These are phyloP conservation scores for Danio jaintianensis DNA, from an alignment of 2,797 vertebrate genomes.

Conservation along the genomic window DNA sequence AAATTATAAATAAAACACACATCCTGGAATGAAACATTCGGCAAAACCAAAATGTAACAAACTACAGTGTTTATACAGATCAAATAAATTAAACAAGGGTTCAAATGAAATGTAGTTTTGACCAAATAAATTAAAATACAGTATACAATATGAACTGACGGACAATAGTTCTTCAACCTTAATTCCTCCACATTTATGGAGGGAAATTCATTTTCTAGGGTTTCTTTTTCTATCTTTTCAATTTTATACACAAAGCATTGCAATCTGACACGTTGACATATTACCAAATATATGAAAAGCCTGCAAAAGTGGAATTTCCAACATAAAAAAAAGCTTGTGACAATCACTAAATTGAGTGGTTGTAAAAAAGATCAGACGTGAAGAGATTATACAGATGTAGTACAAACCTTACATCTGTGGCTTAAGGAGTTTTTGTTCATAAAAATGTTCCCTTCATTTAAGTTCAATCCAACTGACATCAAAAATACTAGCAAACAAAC, in stretches of 20 bases:
- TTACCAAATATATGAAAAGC: slow-evolving; percentile 1
- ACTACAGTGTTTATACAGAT: slow-evolving; percentile 10
- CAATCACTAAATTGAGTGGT: not conserved
- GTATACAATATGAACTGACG: slow-evolving; percentile 2
- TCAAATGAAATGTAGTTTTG: not conserved
- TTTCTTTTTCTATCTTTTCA: not conserved
- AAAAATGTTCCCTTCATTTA: slow-evolving; percentile 42
- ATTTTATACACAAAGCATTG: not conserved
- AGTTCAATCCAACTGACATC: not conserved
- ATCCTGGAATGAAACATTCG: slow-evolving; percentile 27
- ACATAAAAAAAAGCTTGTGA: not conserved
- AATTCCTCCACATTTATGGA: not conserved
- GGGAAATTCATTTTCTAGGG: not conserved
- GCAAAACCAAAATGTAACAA: not conserved
- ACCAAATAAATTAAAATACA: slow-evolving; percentile 53
- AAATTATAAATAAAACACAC: slow-evolving; percentile 38
- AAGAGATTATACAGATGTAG: not conserved
- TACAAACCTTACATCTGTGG: not conserved
- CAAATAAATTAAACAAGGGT: slow-evolving; percentile 2
- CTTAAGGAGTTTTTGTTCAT: not conserved
- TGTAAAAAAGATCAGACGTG: slow-evolving; percentile 3
- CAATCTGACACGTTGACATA: too few species aligned
- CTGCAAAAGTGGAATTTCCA: not conserved
- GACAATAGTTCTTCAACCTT: not conserved
- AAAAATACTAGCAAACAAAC: slow-evolving; percentile 5